Evolutionary conservation across 2,888 invertebrate genomes (phyloP), one percentile per base, ranked within the genome.

Genomic region (Stenchaetothrips biformis): DNA sequence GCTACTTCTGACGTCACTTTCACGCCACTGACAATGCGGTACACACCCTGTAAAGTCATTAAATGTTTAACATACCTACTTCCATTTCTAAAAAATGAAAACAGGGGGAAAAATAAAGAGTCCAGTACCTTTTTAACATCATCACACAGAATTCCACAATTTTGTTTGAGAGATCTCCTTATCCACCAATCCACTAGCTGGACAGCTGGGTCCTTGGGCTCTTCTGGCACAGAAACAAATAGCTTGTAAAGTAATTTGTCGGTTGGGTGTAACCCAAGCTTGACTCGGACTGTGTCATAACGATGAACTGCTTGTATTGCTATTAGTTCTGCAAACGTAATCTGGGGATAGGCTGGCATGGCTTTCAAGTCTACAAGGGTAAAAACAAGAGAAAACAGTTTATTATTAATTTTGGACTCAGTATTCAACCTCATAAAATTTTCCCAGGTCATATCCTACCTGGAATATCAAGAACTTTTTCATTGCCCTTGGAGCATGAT

Each of bases 241-340:
- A 74, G 25, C 25, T 74, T 74, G 67, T 74, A 74, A 74, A 74
- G 67, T 25, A 74, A 11, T 21, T 74, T 74, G 25, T 74, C 67
- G 0, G 67, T 74, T 3, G 67, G 67, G 1, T 25, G 67, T 25
- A 74, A 25, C 25, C 67, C 67, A 7, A 74, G n/a, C 25, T 74
- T 25, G 67, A 25, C 21, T 7, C 67, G 67, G 25, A 74, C 25
- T 74, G 67, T 7, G 25, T 74, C 67, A 74, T 74, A 74, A 11
- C 67, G 21, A 21, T 74, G 67, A 11, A 74, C 67, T 25, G 67
- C 67, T 74, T 74, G 67, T 7, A 74, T 8, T n/a, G 21, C 67
- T 25, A 74, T 21, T 1, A 74, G 25, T 25, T 74, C 67, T 25
- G 67, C 67, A 74, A 74, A 74, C 25, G 67, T 74, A 25, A 25